Conservation (phyloP, 2,113 vertebrate genomes). For the Bufo gargarizans region DNA sequence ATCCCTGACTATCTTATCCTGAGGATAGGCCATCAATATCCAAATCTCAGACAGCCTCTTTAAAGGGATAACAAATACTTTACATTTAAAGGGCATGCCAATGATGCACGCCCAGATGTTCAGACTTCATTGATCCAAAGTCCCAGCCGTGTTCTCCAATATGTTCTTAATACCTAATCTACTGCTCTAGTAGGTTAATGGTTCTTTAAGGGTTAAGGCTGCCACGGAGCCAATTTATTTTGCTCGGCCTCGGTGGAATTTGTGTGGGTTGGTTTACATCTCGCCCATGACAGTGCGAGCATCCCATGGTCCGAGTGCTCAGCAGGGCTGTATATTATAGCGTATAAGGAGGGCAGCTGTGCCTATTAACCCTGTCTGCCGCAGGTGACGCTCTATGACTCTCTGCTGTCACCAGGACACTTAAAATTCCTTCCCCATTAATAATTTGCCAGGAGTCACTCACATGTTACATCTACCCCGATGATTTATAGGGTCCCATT, state of each 20-base stretch:
- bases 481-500: background rate
- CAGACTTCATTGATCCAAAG: background rate
- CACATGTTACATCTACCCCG: background rate
- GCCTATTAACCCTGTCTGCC: background rate
- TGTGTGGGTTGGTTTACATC: conserved; percentile 33
- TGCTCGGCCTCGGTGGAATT: conserved; percentile 24
- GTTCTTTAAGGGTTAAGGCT: background rate
- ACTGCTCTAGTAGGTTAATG: background rate
- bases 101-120: too few relatives aligned
- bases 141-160: background rate
- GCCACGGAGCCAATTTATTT: conserved; percentile 2
- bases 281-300: background rate
- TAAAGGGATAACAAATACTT: too few relatives aligned
- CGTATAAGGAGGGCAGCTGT: background rate
- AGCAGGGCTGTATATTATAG: background rate
- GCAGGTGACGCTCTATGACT: background rate
- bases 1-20: background rate
- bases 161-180: background rate
- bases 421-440: conserved; percentile 8
- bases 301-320: background rate
- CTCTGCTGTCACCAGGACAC: background rate
- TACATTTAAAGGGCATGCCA: background rate
- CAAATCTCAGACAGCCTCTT: too few relatives aligned
- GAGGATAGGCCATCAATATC: background rate
- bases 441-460: background rate